Evolutionary conservation across 1,140 invertebrate genomes (phyloP).

Genomic region (Conus betulinus): DNA sequence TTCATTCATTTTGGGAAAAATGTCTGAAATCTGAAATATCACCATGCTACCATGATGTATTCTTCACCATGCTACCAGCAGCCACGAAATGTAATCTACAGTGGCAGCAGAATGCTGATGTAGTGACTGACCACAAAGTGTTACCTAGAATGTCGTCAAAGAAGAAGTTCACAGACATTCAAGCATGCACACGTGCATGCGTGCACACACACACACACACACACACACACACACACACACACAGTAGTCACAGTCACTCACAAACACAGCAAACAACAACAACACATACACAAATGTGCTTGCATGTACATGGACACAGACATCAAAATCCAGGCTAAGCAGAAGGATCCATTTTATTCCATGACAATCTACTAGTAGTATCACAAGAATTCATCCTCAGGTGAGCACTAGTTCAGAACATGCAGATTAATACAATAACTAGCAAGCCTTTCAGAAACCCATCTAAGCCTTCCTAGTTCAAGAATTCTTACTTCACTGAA

Average conservation of each 20-base stretch:
- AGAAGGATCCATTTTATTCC: neutral
- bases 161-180: slow-evolving; percentile 10
- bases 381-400: neutral
- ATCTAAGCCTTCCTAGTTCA: neutral
- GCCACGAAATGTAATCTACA: too few species aligned
- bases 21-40: too few species aligned
- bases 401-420: neutral
- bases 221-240: too few species aligned
- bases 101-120: too few species aligned
- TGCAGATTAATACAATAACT: neutral
- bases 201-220: too few species aligned
- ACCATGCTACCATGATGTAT: too few species aligned
- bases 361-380: neutral
- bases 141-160: neutral
- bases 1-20: too few species aligned
- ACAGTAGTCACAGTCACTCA: too few species aligned
- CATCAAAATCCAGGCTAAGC: slow-evolving; percentile 9
- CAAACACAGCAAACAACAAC: too few species aligned
- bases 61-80: too few species aligned
- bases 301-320: slow-evolving; percentile 2
- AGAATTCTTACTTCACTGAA: neutral
- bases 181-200: neutral
- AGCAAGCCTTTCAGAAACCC: neutral
- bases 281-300: neutral
- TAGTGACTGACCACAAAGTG: too few species aligned